Base-by-base conservation (phyloP, 1,140 invertebrate species). In the Neodiprion pinetum region DNA sequence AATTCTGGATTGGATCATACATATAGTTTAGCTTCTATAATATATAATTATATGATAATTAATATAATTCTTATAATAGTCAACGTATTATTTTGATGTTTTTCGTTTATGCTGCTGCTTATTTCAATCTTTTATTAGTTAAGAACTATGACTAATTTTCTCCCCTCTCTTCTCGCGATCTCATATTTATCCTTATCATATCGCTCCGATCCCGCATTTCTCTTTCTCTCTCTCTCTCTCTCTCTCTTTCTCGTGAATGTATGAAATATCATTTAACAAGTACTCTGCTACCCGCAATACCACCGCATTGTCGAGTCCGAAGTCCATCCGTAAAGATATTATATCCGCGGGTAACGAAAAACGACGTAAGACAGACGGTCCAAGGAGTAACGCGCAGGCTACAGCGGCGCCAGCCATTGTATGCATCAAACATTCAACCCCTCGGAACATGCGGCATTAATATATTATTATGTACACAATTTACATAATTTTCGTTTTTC, bases 401-500 rank as follows among this genome's bases (percentile, higher is more conserved):
- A 61, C 11, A 61, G 5, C 5, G 28, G 2, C 28, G 28, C 28
- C 28, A 40, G 28, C 28, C 28, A 40, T 5, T 14, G n/a, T 61
- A 61, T 61, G 5, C 11, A 61, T 61, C 53, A 61, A 53, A 61
- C 53, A 12, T 17, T 61, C 53, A 61, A 61, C 28, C 28, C 28
- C 28, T 40, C 28, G 53, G 53, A 61, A 61, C 11, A 61, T 17
- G n/a, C 53, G 53, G n/a, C 11, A 61, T 8, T 5, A 61, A 14
- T 61, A 61, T 61, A 40, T 61, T 40, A 74, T 70, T 75, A 75
- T 75, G 74, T 75, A 75, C 74, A 75, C 70, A 75, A 75, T 75
- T 71, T 75, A 75, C 74, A 75, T 67, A 66, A 75, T 75, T 75
- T 75, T 23, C 65, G 21, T 40, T 70, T n/a, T 5, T 65, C 69